phyloP scores from a whole-genome alignment of 2,113 vertebrate species.

The Pteronura brasiliensis region DNA sequence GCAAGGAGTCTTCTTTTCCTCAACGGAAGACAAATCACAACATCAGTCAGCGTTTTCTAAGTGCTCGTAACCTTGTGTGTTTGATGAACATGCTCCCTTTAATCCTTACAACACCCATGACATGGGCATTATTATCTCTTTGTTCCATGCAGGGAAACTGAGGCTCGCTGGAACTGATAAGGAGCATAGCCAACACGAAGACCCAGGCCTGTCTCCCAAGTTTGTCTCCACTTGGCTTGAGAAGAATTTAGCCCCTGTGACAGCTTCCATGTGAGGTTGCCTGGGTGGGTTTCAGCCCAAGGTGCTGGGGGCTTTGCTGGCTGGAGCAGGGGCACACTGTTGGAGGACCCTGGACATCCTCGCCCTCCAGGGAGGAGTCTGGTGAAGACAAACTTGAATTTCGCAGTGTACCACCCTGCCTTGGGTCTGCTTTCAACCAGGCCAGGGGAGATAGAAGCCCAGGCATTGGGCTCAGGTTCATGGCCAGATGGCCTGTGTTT shows the following conservation, averaged over 20 bases:
- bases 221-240: not conserved
- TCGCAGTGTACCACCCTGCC: not conserved
- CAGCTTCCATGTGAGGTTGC: not conserved
- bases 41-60: not conserved
- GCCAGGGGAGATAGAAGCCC: not conserved
- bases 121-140: not conserved
- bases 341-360: not conserved
- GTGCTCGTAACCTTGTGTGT: not conserved
- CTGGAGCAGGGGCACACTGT: not conserved
- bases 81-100: not conserved
- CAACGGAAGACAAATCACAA: not conserved
- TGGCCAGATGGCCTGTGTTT: not conserved
- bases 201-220: not conserved
- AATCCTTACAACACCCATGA: not conserved
- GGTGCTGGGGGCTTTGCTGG: not conserved
- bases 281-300: not conserved
- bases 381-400: not conserved
- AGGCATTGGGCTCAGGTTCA: not conserved
- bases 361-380: not conserved
- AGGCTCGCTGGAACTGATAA: not conserved
- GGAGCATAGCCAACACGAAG: not conserved
- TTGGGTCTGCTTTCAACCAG: not conserved
- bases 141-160: not conserved
- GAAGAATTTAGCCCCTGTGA: not conserved
- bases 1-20: not conserved